A percentile compares a stretch with the other conserved stretches of the same genome.
Conservation (phyloP, 2,888 invertebrate species). For the Drosophila pseudotakahashii region DNA sequence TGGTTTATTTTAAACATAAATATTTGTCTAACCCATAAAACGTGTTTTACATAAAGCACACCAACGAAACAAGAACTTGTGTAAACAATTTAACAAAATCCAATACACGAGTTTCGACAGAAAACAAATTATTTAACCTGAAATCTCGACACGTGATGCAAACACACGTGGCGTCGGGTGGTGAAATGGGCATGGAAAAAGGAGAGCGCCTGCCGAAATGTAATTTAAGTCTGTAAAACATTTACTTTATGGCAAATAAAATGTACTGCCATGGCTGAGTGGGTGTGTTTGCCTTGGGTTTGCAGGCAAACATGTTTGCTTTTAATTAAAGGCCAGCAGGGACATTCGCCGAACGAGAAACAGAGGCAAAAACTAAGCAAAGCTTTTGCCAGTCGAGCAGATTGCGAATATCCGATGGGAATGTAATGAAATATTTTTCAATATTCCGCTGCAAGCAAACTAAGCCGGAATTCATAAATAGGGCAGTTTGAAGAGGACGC, state of each 20-base stretch:
- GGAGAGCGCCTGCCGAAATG: slow-evolving; percentile 18
- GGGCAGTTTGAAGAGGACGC: background rate
- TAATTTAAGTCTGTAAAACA: slow-evolving; percentile 43
- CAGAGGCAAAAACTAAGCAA: slow-evolving; percentile 9
- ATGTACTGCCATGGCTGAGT: slow-evolving; percentile 15
- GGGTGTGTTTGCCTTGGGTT: slow-evolving; percentile 40
- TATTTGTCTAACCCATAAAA: slow-evolving; percentile 5
- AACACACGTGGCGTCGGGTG: slow-evolving; percentile 22
- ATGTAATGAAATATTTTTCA: slow-evolving; percentile 31
- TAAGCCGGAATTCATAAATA: background rate
- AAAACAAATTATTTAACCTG: slow-evolving; percentile 30
- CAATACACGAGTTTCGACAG: slow-evolving; percentile 29
- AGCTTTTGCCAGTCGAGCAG: slow-evolving; percentile 22
- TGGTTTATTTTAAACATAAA: background rate
- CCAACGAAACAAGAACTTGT: slow-evolving; percentile 1
- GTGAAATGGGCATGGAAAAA: background rate
- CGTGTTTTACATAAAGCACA: slow-evolving; percentile 13
- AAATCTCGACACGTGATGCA: slow-evolving; percentile 31
- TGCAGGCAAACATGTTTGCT: slow-evolving; percentile 68
- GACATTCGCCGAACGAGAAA: slow-evolving; percentile 8
- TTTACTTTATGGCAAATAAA: slow-evolving; percentile 47
- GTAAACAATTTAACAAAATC: slow-evolving; percentile 38
- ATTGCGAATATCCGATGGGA: slow-evolving; percentile 26
- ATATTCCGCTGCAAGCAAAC: slow-evolving; percentile 2
- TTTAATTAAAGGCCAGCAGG: slow-evolving; percentile 64